Percentiles rank a stretch among this genome's conserved stretches.
phyloP scores from a whole-genome alignment of 2,797 vertebrate genomes.

The Enteromius paludinosus region DNA sequence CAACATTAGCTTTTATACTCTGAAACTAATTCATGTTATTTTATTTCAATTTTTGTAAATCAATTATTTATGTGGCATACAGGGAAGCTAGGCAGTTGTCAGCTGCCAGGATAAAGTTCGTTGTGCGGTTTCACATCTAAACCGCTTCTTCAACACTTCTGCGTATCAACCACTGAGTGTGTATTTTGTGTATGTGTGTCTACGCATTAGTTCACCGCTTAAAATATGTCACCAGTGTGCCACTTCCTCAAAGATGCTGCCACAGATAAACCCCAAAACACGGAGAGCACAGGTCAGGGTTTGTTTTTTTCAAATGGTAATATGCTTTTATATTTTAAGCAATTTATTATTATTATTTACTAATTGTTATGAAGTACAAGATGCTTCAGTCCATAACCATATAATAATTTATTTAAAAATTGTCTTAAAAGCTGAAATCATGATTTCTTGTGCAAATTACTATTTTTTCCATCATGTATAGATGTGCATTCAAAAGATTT shows the following conservation, averaged over 20 bases:
- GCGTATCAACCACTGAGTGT: not conserved
- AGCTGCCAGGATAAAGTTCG: not conserved
- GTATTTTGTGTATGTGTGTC: not conserved
- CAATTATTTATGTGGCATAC: not conserved
- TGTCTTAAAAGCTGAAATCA: too few relatives aligned
- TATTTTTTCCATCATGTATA: too few relatives aligned
- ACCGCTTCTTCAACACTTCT: slow-evolving; percentile 18
- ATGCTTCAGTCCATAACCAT: too few relatives aligned
- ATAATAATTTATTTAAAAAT: too few relatives aligned
- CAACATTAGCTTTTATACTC: not conserved
- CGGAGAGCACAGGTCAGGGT: not conserved
- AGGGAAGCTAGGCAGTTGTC: not conserved
- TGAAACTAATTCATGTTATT: not conserved
- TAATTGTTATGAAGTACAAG: too few relatives aligned
- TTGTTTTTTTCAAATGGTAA: too few relatives aligned
- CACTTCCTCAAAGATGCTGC: slow-evolving; percentile 6
- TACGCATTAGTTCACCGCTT: not conserved
- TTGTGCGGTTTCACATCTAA: slow-evolving; percentile 49
- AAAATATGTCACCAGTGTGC: slow-evolving; percentile 1
- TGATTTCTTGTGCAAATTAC: too few relatives aligned
- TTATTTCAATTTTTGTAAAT: too few relatives aligned
- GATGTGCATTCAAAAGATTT: too few relatives aligned
- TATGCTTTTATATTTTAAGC: too few relatives aligned
- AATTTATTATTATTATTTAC: too few relatives aligned
- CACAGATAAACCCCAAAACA: not conserved